phyloP scores from a whole-genome alignment of 2,888 invertebrate species.

The Ectemnius continuus region DNA sequence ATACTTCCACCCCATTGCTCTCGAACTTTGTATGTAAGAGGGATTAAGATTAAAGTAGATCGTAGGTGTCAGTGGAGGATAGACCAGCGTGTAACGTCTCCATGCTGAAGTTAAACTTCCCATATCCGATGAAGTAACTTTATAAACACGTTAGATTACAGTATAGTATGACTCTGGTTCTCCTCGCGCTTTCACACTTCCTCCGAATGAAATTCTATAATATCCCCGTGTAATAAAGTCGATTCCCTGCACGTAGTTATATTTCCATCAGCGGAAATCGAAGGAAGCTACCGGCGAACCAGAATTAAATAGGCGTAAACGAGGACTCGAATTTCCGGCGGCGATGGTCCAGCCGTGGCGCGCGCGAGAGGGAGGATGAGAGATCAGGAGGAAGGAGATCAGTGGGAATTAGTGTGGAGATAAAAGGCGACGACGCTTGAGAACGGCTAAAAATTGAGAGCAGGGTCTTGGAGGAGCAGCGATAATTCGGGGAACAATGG shows the following conservation, averaged over 20 bases:
- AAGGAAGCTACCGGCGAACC: not conserved
- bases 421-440: not conserved
- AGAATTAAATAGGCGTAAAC: constrained; percentile 3
- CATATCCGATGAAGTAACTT: too few species aligned
- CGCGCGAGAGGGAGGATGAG: constrained; percentile 1
- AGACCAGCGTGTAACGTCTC: too few species aligned
- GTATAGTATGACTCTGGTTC: too few species aligned
- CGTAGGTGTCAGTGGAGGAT: too few species aligned
- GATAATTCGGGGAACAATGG: constrained; percentile 3
- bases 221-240: too few species aligned
- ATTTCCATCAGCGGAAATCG: not conserved
- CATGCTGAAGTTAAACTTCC: too few species aligned
- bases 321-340: not conserved
- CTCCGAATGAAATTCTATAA: too few species aligned
- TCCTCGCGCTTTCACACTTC: too few species aligned
- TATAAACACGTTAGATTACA: too few species aligned
- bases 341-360: not conserved
- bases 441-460: not conserved
- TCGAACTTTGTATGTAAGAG: too few species aligned
- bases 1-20: too few species aligned
- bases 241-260: not conserved
- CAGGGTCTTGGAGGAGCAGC: not conserved
- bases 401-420: not conserved
- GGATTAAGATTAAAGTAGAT: too few species aligned
- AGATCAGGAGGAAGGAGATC: not conserved